Evolutionary conservation across 2,113 vertebrate species (phyloP).

Genomic region (Semicossyphus pulcher): DNA sequence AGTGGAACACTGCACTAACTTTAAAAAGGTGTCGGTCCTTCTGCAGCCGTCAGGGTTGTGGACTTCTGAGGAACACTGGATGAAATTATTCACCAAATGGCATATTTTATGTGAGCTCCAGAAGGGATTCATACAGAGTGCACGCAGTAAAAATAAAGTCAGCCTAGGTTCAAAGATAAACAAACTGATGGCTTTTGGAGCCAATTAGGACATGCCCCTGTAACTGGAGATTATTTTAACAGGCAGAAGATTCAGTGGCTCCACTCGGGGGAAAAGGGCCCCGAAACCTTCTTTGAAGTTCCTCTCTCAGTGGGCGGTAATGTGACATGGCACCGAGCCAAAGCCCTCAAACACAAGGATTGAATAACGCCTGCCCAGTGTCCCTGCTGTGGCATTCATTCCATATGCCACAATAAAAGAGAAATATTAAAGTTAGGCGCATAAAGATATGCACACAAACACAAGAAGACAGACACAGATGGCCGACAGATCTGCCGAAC

Average conservation of each 20-base stretch:
- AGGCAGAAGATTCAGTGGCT: slow-evolving; percentile 69
- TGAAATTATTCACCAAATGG: slow-evolving; percentile 49
- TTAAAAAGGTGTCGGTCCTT: slow-evolving; percentile 25
- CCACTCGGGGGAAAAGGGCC: slow-evolving; percentile 48
- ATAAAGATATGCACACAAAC: slow-evolving; percentile 28
- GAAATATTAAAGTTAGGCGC: slow-evolving; percentile 46
- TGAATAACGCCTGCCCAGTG: slow-evolving; percentile 66
- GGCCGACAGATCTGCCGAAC: slow-evolving; percentile 33
- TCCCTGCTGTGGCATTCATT: slow-evolving; percentile 61
- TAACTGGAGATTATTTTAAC: slow-evolving; percentile 68
- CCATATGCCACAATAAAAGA: slow-evolving; percentile 42
- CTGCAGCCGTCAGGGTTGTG: slow-evolving; percentile 43
- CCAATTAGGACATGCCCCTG: slow-evolving; percentile 63
- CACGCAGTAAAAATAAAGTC: slow-evolving; percentile 49
- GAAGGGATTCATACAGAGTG: slow-evolving; percentile 44
- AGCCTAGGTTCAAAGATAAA: slow-evolving; percentile 61
- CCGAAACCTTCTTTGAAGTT: slow-evolving; percentile 70
- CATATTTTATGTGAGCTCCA: slow-evolving; percentile 51
- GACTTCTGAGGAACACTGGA: slow-evolving; percentile 35
- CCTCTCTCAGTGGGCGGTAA: slow-evolving; percentile 66
- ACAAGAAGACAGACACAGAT: background rate
- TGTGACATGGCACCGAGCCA: slow-evolving; percentile 69
- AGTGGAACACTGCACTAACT: background rate
- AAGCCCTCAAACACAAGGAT: slow-evolving; percentile 70
- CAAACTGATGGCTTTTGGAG: slow-evolving; percentile 62